Evolutionary conservation across 2,113 vertebrate genomes (phyloP).

Genomic region (Ascaphus truei): DNA sequence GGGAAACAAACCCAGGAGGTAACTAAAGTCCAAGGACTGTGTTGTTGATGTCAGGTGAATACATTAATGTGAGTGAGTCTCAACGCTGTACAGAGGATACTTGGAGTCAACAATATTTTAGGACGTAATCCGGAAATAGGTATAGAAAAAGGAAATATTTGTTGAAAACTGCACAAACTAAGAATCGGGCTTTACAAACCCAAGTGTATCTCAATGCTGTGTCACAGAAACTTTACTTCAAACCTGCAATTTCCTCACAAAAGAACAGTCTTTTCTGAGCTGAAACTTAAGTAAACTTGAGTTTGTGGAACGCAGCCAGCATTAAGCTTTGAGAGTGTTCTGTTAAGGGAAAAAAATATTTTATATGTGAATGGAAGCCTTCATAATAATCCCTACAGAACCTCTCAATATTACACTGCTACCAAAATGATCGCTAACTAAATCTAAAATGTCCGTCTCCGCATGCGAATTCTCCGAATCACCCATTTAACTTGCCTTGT

Average conservation of each 20-base stretch:
- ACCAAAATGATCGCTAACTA: not conserved
- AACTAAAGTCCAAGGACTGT: too few relatives aligned
- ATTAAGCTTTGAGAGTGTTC: not conserved
- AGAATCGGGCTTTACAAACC: too few relatives aligned
- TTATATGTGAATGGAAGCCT: not conserved
- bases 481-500: not conserved
- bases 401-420: not conserved
- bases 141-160: too few relatives aligned
- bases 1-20: too few relatives aligned
- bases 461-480: not conserved
- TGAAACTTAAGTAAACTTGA: conserved; percentile 15
- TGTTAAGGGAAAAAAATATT: too few relatives aligned
- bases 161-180: too few relatives aligned
- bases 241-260: conserved; percentile 4
- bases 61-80: too few relatives aligned
- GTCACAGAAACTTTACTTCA: not conserved
- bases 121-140: too few relatives aligned
- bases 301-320: not conserved
- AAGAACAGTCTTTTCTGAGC: conserved; percentile 17
- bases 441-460: not conserved
- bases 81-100: too few relatives aligned
- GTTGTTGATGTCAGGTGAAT: too few relatives aligned
- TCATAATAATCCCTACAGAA: not conserved
- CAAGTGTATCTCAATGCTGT: too few relatives aligned
- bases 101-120: too few relatives aligned